A percentile compares a stretch with the other conserved stretches of the same genome.
These are phyloP conservation scores for Gymnoscopelus braueri DNA, from an alignment of 2,797 vertebrate genomes.

Conservation along the genomic window DNA sequence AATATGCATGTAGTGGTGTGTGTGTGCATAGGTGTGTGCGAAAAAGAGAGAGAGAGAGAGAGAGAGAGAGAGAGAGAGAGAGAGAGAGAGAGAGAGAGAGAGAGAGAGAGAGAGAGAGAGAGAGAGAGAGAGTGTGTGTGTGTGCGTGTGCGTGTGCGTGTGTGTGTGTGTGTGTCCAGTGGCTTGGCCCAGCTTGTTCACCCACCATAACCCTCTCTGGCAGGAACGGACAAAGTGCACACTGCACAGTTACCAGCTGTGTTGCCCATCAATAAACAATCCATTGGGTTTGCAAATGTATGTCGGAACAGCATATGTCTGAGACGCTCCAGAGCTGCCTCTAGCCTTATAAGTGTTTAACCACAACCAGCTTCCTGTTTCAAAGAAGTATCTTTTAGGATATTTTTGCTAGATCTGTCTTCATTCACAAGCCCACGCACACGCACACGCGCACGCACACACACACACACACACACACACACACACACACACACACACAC, in stretches of 20 bases:
- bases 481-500: conserved; percentile 32
- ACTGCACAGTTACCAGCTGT: not conserved
- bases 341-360: conserved; percentile 18
- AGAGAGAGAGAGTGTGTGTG: too few relatives aligned
- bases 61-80: too few relatives aligned
- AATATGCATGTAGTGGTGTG: too few relatives aligned
- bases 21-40: too few relatives aligned
- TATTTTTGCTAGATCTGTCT: conserved; percentile 34
- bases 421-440: not conserved
- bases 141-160: too few relatives aligned
- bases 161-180: too few relatives aligned
- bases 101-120: too few relatives aligned
- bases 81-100: too few relatives aligned
- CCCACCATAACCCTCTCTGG: not conserved
- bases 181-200: not conserved
- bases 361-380: conserved; percentile 58
- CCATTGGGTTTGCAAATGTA: not conserved
- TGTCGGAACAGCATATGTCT: not conserved
- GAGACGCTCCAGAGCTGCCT: too few relatives aligned
- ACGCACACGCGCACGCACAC: conserved; percentile 9
- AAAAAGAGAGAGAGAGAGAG: too few relatives aligned
- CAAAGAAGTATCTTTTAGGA: conserved; percentile 41
- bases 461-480: conserved; percentile 1
- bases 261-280: conserved; percentile 11
- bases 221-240: not conserved